Evolutionary conservation across 2,888 invertebrate genomes (phyloP).

Genomic region (Tigriopus californicus): DNA sequence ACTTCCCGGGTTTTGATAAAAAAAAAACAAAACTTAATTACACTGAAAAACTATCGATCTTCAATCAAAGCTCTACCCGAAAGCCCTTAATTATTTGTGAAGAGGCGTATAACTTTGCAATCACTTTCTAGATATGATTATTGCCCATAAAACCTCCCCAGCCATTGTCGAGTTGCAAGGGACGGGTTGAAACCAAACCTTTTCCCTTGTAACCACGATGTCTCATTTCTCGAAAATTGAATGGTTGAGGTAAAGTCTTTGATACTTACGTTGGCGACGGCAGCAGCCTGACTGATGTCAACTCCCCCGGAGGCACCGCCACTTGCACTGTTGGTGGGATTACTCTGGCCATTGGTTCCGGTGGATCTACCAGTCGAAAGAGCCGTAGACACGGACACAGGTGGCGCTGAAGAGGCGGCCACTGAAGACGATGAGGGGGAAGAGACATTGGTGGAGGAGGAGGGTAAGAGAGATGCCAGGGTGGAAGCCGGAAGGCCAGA

Average conservation of each 20-base stretch:
- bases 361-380: not conserved
- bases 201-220: too few relatives aligned
- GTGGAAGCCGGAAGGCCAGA: not conserved
- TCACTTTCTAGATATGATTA: too few relatives aligned
- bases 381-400: not conserved
- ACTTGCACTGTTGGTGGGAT: not conserved
- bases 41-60: too few relatives aligned
- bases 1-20: too few relatives aligned
- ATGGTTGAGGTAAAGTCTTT: not conserved
- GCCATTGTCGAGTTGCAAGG: too few relatives aligned
- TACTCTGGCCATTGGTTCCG: not conserved
- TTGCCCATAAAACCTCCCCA: too few relatives aligned
- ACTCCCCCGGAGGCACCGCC: not conserved
- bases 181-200: too few relatives aligned
- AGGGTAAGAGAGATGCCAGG: not conserved
- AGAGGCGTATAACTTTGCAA: too few relatives aligned
- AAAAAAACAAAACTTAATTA: too few relatives aligned
- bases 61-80: too few relatives aligned
- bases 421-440: not conserved
- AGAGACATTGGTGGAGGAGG: not conserved
- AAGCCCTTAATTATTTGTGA: too few relatives aligned
- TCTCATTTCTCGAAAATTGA: too few relatives aligned
- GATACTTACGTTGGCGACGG: slow-evolving; percentile 6
- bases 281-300: slow-evolving; percentile 6
- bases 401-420: not conserved